Percentiles rank a stretch among this genome's conserved stretches.
phyloP scores from a whole-genome alignment of 2,113 vertebrate genomes.

The Ciconia maguari region DNA sequence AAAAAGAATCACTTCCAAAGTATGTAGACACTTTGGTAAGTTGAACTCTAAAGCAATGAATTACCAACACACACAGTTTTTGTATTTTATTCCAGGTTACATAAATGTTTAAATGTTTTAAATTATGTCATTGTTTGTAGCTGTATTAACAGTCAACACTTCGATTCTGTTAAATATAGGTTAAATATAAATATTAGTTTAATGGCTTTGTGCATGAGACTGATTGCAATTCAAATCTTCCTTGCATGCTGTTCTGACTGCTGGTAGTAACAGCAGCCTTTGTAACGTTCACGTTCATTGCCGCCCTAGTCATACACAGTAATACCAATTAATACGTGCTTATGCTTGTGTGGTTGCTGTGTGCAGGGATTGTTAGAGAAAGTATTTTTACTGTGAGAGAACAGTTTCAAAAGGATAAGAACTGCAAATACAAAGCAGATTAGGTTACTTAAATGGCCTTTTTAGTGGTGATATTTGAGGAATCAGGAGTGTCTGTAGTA shows the following conservation, averaged over 20 bases:
- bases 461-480: neutral
- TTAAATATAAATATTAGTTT: conserved; percentile 48
- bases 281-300: neutral
- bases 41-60: neutral
- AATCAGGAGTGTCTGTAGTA: neutral
- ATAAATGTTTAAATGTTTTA: neutral
- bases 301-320: conserved; percentile 22
- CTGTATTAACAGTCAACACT: neutral
- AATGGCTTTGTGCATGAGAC: conserved; percentile 34
- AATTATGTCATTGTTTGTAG: neutral
- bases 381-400: neutral
- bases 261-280: conserved; percentile 24
- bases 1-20: neutral
- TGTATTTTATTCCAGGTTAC: neutral
- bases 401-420: conserved; percentile 29
- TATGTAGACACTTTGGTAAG: neutral
- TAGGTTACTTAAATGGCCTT: neutral
- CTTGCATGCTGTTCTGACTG: conserved; percentile 17
- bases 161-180: neutral
- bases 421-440: neutral
- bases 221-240: conserved; percentile 43
- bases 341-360: neutral
- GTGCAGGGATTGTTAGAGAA: neutral
- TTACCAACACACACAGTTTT: neutral
- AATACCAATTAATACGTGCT: conserved; percentile 27